These are phyloP conservation scores for Lamprotornis superbus DNA, from an alignment of 2,113 vertebrate genomes.

Conservation along the genomic window DNA sequence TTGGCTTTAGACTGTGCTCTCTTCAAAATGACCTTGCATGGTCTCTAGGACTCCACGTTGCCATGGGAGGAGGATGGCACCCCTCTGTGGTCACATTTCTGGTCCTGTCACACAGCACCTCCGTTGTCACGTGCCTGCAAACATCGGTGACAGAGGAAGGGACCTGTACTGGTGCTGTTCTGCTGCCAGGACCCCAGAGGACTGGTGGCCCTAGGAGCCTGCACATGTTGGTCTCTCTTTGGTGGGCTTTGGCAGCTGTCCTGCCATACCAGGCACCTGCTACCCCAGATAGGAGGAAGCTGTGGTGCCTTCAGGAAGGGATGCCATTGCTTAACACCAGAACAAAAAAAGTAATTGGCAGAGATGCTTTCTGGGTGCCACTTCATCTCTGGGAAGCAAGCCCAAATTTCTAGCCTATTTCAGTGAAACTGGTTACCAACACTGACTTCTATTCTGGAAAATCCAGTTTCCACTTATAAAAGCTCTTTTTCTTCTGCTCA, in stretches of 20 bases:
- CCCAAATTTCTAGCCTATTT: background rate
- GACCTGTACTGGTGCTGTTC: background rate
- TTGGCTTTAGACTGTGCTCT: background rate
- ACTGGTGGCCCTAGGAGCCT: background rate
- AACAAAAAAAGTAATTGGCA: no score
- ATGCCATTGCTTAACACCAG: rapidly evolving
- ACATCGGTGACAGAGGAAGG: rapidly evolving
- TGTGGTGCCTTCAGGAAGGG: background rate
- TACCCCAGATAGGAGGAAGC: no score
- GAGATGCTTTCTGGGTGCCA: background rate
- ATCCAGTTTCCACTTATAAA: rapidly evolving
- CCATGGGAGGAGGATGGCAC: rapidly evolving
- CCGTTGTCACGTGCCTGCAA: rapidly evolving
- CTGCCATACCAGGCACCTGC: rapidly evolving
- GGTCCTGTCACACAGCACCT: background rate
- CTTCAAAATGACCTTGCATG: rapidly evolving
- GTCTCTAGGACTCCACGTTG: rapidly evolving
- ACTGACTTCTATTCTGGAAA: background rate
- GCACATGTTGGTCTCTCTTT: rapidly evolving
- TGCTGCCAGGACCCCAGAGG: background rate
- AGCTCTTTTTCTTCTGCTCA: background rate
- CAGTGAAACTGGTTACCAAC: background rate
- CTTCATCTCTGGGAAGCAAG: background rate
- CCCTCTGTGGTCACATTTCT: background rate
- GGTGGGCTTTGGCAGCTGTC: background rate